Evolutionary conservation across 2,888 invertebrate genomes (phyloP).

Genomic region (Mythimna lalbum): DNA sequence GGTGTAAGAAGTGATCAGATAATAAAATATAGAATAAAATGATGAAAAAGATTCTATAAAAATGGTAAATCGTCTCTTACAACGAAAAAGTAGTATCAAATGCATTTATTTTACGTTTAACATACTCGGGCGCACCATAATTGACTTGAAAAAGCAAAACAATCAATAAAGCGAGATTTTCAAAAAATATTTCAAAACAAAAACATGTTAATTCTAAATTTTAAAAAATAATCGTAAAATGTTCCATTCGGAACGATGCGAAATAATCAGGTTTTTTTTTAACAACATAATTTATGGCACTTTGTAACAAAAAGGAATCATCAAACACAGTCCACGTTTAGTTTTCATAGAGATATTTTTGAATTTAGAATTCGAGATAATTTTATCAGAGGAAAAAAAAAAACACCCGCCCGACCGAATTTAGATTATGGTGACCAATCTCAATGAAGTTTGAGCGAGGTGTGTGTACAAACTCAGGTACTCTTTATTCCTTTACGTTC

Average conservation of each 20-base stretch:
- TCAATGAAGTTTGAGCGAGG: too few species aligned
- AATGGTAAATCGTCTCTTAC: slow-evolving; percentile 62
- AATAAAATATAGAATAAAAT: neutral
- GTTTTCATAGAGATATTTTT: slow-evolving; percentile 3
- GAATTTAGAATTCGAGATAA: slow-evolving; percentile 1
- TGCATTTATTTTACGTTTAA: slow-evolving; percentile 68
- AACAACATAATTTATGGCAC: slow-evolving; percentile 67
- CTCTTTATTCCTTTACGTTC: too few species aligned
- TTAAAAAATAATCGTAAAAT: slow-evolving; percentile 45
- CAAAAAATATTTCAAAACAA: slow-evolving; percentile 55
- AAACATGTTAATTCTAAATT: slow-evolving; percentile 52
- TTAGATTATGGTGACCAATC: too few species aligned
- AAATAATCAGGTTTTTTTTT: slow-evolving; percentile 51
- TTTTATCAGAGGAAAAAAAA: too few species aligned
- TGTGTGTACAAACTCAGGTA: too few species aligned
- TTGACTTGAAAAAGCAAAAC: slow-evolving; percentile 83
- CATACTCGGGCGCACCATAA: slow-evolving; percentile 87
- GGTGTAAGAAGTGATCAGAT: neutral
- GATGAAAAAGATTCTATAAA: neutral
- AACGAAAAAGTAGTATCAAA: slow-evolving; percentile 67
- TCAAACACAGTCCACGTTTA: slow-evolving; percentile 19
- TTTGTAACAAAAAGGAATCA: slow-evolving; percentile 46
- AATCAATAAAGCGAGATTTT: slow-evolving; percentile 61
- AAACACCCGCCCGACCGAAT: too few species aligned
- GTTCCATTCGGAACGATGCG: slow-evolving; percentile 42